These are phyloP conservation scores for Sclerurus mexicanus DNA, from an alignment of 2,113 vertebrate species.

Conservation along the genomic window DNA sequence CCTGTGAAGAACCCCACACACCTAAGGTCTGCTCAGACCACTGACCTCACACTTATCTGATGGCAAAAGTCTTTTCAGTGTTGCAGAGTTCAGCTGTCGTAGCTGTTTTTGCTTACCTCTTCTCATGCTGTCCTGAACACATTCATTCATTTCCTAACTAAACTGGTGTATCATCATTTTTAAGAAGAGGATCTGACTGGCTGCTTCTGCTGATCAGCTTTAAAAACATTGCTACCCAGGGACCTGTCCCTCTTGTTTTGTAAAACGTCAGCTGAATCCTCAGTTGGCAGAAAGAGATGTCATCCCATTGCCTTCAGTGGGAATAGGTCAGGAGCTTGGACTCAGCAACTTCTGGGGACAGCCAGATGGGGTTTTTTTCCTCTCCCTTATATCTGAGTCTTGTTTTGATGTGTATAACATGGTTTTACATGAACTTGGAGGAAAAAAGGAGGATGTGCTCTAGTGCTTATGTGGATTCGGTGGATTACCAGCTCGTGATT, in stretches of 20 bases:
- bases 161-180: neutral
- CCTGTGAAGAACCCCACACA: accelerated
- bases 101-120: neutral
- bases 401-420: neutral
- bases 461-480: neutral
- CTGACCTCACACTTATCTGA: neutral
- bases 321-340: neutral
- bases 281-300: neutral
- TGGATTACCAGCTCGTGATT: neutral
- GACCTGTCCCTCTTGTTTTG: neutral
- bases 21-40: neutral
- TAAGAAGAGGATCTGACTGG: neutral
- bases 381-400: neutral
- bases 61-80: neutral
- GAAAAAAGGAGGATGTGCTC: neutral
- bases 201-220: constrained; percentile 2
- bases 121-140: neutral
- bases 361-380: neutral
- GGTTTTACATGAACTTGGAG: neutral
- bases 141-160: neutral
- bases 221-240: neutral
- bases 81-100: neutral
- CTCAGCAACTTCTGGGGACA: neutral
- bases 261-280: neutral
- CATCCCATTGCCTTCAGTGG: neutral